phyloP scores from a whole-genome alignment of 2,113 vertebrate genomes.

The Lucifuga dentata region DNA sequence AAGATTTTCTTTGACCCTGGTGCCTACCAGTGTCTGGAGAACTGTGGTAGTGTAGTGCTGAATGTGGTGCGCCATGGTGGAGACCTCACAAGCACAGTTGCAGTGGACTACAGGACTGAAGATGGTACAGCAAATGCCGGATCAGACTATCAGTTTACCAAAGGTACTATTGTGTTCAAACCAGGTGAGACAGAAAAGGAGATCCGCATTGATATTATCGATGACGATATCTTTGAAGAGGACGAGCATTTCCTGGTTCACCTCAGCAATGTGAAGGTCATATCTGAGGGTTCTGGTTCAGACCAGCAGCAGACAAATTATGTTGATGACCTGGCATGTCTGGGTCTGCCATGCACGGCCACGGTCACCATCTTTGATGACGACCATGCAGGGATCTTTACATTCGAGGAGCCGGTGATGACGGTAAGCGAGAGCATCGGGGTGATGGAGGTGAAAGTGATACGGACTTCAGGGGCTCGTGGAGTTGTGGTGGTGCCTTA shows the following conservation, averaged over 20 bases:
- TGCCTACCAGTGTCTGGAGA: conserved; percentile 94
- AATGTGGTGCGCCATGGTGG: conserved; percentile 90
- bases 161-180: conserved; percentile 90
- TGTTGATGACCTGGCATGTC: conserved; percentile 76
- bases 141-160: conserved; percentile 91
- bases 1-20: conserved; percentile 92
- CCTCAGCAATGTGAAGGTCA: conserved; percentile 88
- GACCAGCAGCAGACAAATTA: conserved; percentile 76
- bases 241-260: conserved; percentile 97
- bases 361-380: conserved; percentile 95
- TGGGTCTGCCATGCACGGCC: conserved; percentile 89
- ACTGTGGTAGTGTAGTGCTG: conserved; percentile 91
- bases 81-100: conserved; percentile 86
- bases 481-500: conserved; percentile 94
- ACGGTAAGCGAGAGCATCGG: conserved; percentile 94
- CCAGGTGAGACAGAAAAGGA: conserved; percentile 94
- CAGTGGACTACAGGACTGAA: conserved; percentile 92
- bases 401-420: conserved; percentile 88
- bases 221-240: conserved; percentile 97
- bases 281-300: conserved; percentile 73
- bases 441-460: conserved; percentile 94
- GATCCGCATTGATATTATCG: conserved; percentile 91
- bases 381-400: conserved; percentile 96
- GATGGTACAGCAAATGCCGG: conserved; percentile 95
- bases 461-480: conserved; percentile 91